Conservation (phyloP, 1,140 invertebrate species). For the Chymomyza costata region DNA sequence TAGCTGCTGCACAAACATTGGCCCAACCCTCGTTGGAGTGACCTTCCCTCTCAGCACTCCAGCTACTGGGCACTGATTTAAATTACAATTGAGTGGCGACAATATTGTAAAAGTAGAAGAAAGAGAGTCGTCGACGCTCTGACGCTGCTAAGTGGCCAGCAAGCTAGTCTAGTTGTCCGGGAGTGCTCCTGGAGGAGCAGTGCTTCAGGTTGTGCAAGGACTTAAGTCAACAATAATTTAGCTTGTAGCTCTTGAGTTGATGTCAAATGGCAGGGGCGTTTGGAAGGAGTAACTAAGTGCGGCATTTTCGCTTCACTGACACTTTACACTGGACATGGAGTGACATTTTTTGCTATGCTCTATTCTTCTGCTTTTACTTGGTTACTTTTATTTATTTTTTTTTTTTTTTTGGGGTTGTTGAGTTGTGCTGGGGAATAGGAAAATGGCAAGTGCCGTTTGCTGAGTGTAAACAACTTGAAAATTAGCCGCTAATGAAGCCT, state of each 20-base stretch:
- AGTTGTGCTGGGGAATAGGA: too few species aligned
- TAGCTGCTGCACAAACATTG: slow-evolving; percentile 41
- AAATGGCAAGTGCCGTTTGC: slow-evolving; percentile 36
- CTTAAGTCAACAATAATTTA: slow-evolving; percentile 71
- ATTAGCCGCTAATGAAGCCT: slow-evolving; percentile 69
- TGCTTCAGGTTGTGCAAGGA: slow-evolving; percentile 29
- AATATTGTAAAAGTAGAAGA: slow-evolving; percentile 46
- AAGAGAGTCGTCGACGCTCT: slow-evolving; percentile 12
- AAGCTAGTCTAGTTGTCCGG: too few species aligned
- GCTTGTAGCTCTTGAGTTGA: slow-evolving; percentile 1
- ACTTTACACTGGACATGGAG: slow-evolving; percentile 41
- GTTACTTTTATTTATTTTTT: not conserved
- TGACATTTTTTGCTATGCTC: slow-evolving; percentile 39
- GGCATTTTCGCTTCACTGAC: slow-evolving; percentile 20
- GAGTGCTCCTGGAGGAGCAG: too few species aligned
- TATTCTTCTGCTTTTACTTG: too few species aligned
- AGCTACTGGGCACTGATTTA: slow-evolving; percentile 45
- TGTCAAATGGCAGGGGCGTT: not conserved
- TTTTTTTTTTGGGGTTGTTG: too few species aligned
- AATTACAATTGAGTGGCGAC: slow-evolving; percentile 72
- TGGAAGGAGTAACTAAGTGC: slow-evolving; percentile 1
- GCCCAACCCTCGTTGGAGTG: slow-evolving; percentile 5
- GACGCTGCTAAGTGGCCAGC: slow-evolving; percentile 47
- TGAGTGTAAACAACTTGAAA: slow-evolving; percentile 67
- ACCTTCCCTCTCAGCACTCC: too few species aligned